Base-by-base conservation (phyloP, 2,797 vertebrate genomes). In the Emydoidea blandingii region DNA sequence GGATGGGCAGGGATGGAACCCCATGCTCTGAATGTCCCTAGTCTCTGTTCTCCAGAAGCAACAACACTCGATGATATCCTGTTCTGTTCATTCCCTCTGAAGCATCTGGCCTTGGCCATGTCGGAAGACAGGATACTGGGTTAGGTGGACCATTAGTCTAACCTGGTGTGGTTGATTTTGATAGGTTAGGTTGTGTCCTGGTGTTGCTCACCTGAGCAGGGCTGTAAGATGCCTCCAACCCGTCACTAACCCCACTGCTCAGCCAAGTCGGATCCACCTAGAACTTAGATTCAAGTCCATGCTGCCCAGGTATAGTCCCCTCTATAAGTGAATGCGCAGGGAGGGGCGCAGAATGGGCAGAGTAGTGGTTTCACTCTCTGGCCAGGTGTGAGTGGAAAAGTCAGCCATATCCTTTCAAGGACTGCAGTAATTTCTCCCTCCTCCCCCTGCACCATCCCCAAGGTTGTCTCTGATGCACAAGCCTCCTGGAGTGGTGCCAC, bases 211-310 rank as follows among this genome's bases (percentile, higher is more conserved):
- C 95, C 95, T 80, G 94, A 83, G 93, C 85, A 95, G 92, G 92
- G 96, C 94, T 95, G 91, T 90, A 85, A 83, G 96, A 96, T 97
- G 95, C 83, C 94, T 95, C 94, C 89, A 81, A 74, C 49, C 3
- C 92, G 96, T 96, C 96, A 97, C 97, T 97, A 92, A 90, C 93
- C 62, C 91, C 12, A 95, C 92, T 97, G 96, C 97, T 95, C 81
- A 85, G 85, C 93, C 52, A 62, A 96, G 93, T 92, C 88, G 91
- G 91, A 95, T 79, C 91, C 93, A 82, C 93, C 91, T 93, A 87
- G 72, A 87, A 79, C 89, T 76, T 90, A 89, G 53, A 72, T 81
- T 94, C 93, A 62, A 92, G 91, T 85, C 96, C 93, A 88, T 90
- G 81, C 91, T 95, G 94, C 80, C 93, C 95, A 94, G 95, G 94